Percentiles rank a stretch among this genome's conserved stretches.
These are phyloP conservation scores for Lepilemur septentrionalis DNA, from an alignment of 2,797 vertebrate species.

Conservation along the genomic window DNA sequence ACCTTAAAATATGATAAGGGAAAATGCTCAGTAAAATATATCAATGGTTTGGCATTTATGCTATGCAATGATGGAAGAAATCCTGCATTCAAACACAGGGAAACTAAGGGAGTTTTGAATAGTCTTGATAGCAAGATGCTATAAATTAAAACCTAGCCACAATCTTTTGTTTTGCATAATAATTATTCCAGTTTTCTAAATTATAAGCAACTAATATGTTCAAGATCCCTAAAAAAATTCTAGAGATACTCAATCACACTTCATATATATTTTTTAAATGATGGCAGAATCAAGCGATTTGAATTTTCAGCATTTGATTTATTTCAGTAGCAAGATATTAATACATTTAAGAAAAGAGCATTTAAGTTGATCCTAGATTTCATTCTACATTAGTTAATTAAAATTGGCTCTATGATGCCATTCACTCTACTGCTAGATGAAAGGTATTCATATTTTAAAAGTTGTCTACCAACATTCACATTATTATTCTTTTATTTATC, in stretches of 20 bases:
- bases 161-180: background rate
- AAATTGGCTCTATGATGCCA: background rate
- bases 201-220: background rate
- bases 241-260: background rate
- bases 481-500: background rate
- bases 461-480: background rate
- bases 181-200: background rate
- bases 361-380: background rate
- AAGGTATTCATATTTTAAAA: background rate
- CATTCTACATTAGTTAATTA: background rate
- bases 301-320: background rate
- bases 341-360: background rate
- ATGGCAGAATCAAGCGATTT: background rate
- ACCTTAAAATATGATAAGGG: background rate
- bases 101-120: background rate
- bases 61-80: background rate
- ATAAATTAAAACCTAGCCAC: background rate
- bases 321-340: background rate
- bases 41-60: background rate
- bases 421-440: background rate
- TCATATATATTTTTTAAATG: background rate
- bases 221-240: background rate
- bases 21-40: constrained; percentile 30
- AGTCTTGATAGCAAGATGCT: background rate
- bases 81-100: background rate